Evolutionary conservation across 2,888 invertebrate genomes (phyloP).

Genomic region (Boloria selene): DNA sequence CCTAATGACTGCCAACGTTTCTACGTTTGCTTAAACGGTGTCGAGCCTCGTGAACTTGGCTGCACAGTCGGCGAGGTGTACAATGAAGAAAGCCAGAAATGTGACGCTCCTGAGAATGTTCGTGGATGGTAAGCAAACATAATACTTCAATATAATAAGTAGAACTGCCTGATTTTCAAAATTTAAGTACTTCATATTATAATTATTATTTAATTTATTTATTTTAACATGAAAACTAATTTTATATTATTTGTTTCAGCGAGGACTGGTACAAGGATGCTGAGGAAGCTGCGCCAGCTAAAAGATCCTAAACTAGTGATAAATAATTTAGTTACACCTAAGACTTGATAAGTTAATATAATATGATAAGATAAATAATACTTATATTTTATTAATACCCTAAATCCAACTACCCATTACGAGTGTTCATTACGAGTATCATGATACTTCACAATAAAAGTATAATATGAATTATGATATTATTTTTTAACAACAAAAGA

Average conservation of each 20-base stretch:
- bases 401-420: neutral
- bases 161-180: too few species aligned
- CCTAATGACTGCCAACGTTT: constrained; percentile 95
- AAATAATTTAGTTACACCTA: constrained; percentile 69
- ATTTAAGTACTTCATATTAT: too few species aligned
- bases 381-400: constrained; percentile 39
- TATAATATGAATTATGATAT: too few species aligned
- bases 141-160: constrained; percentile 18
- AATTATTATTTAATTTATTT: constrained; percentile 30
- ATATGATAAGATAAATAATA: constrained; percentile 65
- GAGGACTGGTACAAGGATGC: constrained; percentile 95
- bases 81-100: constrained; percentile 91
- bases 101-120: constrained; percentile 95
- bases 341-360: constrained; percentile 80
- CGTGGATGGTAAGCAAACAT: constrained; percentile 88
- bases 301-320: constrained; percentile 74
- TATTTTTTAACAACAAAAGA: too few species aligned
- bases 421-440: too few species aligned
- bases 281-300: constrained; percentile 83
- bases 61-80: constrained; percentile 95
- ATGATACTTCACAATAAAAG: too few species aligned
- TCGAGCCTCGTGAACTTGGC: constrained; percentile 93
- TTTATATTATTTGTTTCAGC: constrained; percentile 68
- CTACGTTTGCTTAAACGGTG: constrained; percentile 93
- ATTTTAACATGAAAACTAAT: neutral